Base-by-base conservation (phyloP, 2,113 vertebrate genomes). In the Pedetes capensis region DNA sequence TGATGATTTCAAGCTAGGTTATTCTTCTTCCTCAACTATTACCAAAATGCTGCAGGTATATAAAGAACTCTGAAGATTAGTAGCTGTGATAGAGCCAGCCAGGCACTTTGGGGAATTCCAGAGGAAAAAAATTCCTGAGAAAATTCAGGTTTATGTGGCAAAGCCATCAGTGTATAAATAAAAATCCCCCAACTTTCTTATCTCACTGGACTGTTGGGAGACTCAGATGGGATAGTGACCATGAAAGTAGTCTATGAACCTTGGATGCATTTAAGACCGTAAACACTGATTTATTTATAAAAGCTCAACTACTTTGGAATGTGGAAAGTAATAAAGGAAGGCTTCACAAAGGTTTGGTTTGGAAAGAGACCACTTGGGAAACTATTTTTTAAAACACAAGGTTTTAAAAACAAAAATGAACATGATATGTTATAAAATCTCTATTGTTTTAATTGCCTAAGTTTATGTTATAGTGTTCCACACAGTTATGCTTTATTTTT, bases 321-420 rank as follows among this genome's bases (percentile, higher is more conserved):
- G 49, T 78, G 55, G 66, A 78, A 71, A 68, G 89, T 83, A 72
- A 76, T 89, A 75, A 94, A 89, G 57, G 79, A 79, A 86, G 17
- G 78, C 42, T 87, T 91, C 86, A 78, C 9, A 59, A 69, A 61
- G 49, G 8, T 86, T 69, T 89, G 42, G 39, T 42, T 81, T 87
- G 83, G 55, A 66, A 87, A 94, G 59, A 92, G 27, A 66, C 27
- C 64, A 37, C 47, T 64, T 93, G 39, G 64, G 59, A 92, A 61
- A 80, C 34, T 49, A 32, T 25, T 84, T 88, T 85, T 84, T 53
- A 34, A 53, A 75, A 51, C 29, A 37, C 2, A 59, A 25, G 27
- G 68, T 92, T 94, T 91, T 57, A 39, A 78, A 95, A 92, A 55
- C 55, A 55, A 51, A 78, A 89, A 79, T 53, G 32, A 66, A 59